Percentiles rank a stretch among this genome's conserved stretches.
Evolutionary conservation across 2,888 invertebrate species (phyloP).

Genomic region (Aporophyla nigra): DNA sequence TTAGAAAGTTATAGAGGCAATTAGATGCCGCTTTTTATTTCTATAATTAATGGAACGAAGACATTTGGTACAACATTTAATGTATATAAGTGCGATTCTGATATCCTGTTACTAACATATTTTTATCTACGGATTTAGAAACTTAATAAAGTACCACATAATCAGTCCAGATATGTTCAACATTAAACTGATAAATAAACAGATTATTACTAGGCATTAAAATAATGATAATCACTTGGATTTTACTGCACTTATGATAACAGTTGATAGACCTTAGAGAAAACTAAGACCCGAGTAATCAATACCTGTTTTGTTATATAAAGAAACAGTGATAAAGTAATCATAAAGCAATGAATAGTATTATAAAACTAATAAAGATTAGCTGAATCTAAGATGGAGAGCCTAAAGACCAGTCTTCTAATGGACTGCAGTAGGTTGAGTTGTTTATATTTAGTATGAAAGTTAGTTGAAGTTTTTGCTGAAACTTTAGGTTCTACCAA

Average conservation of each 20-base stretch:
- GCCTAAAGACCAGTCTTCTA: not conserved
- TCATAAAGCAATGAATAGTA: conserved; percentile 26
- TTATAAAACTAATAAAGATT: conserved; percentile 41
- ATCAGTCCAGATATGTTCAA: conserved; percentile 26
- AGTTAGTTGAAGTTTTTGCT: not conserved
- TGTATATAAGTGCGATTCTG: not conserved
- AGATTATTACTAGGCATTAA: conserved; percentile 22
- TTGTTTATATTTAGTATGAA: not conserved
- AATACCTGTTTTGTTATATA: conserved; percentile 28
- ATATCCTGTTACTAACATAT: not conserved
- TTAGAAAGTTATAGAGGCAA: conserved; percentile 38
- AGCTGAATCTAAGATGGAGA: conserved; percentile 5
- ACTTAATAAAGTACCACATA: conserved; percentile 7
- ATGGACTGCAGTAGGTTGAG: not conserved
- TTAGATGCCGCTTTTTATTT: conserved; percentile 24
- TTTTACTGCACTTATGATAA: conserved; percentile 43
- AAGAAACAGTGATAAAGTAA: conserved; percentile 20
- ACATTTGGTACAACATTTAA: not conserved
- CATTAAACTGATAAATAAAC: conserved; percentile 33
- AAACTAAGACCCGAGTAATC: conserved; percentile 11
- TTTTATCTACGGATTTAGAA: not conserved
- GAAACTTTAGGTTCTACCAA: not conserved
- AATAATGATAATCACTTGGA: conserved; percentile 34
- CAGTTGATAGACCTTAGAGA: conserved; percentile 26
- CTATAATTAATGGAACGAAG: conserved; percentile 4